These are phyloP conservation scores for Mormyrus iriodes DNA, from an alignment of 2,113 vertebrate genomes.

Conservation along the genomic window DNA sequence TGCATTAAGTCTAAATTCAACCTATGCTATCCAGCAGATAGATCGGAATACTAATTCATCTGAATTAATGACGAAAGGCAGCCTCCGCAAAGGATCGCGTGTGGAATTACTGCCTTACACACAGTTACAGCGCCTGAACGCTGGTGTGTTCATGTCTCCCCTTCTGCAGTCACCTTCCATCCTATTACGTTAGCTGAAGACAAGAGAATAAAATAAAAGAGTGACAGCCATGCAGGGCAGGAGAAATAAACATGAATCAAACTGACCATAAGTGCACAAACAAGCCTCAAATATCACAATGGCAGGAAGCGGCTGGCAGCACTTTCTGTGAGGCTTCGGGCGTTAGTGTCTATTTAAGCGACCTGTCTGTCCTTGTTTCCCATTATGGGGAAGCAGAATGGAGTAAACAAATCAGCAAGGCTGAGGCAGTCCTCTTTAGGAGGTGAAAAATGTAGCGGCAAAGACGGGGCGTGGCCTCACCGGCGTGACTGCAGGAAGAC, in stretches of 20 bases:
- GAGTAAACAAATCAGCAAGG: neutral
- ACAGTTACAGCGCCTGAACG: neutral
- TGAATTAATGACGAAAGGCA: neutral
- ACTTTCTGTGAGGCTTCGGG: neutral
- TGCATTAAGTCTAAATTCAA: slow-evolving; percentile 11
- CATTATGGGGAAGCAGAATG: neutral
- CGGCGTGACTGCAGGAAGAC: neutral
- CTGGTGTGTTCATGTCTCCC: neutral
- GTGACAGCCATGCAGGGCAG: neutral
- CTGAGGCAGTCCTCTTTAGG: neutral
- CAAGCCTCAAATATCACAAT: neutral
- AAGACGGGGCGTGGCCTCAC: neutral
- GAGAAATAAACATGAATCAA: neutral
- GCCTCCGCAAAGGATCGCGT: neutral
- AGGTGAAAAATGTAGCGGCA: neutral
- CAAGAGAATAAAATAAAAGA: neutral
- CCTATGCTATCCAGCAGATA: neutral
- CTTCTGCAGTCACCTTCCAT: neutral
- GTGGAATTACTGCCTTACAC: neutral
- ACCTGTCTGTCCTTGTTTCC: neutral
- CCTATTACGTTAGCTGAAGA: neutral
- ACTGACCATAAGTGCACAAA: neutral
- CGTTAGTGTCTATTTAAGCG: neutral
- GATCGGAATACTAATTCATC: slow-evolving; percentile 2
- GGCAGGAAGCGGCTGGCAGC: neutral